Conservation (phyloP, 1,140 invertebrate species). For the Matsumurasca onukii region DNA sequence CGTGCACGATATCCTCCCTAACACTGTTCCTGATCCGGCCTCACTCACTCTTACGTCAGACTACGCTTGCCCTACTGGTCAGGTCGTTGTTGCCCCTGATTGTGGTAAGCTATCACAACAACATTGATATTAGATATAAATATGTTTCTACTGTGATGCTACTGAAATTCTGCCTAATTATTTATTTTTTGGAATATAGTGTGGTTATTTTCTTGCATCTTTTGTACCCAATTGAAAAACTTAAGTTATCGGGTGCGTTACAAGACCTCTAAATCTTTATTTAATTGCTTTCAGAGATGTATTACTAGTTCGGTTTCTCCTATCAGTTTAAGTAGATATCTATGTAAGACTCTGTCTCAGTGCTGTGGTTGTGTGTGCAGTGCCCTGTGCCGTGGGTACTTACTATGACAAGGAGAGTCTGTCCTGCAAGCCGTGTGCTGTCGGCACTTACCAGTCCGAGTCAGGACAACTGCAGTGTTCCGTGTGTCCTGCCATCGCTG, state of each 20-base stretch:
- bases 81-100: constrained; percentile 89
- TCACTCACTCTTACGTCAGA: constrained; percentile 83
- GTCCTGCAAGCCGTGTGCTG: constrained; percentile 79
- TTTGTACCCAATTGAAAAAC: too few species aligned
- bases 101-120: constrained; percentile 81
- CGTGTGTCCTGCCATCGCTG: constrained; percentile 83
- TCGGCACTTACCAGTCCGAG: constrained; percentile 93
- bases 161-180: too few species aligned
- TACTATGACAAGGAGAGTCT: constrained; percentile 76
- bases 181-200: too few species aligned
- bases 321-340: too few species aligned
- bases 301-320: too few species aligned
- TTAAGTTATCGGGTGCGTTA: too few species aligned
- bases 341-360: too few species aligned
- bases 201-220: too few species aligned
- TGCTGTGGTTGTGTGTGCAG: constrained; percentile 62
- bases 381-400: constrained; percentile 92
- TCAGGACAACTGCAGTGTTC: constrained; percentile 86
- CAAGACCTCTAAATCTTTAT: too few species aligned
- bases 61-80: constrained; percentile 89
- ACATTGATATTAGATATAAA: too few species aligned
- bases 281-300: too few species aligned
- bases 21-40: constrained; percentile 89
- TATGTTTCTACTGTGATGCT: too few species aligned
- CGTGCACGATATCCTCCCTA: constrained; percentile 89